These are phyloP conservation scores for Rapana venosa DNA, from an alignment of 2,888 invertebrate genomes.

Conservation along the genomic window DNA sequence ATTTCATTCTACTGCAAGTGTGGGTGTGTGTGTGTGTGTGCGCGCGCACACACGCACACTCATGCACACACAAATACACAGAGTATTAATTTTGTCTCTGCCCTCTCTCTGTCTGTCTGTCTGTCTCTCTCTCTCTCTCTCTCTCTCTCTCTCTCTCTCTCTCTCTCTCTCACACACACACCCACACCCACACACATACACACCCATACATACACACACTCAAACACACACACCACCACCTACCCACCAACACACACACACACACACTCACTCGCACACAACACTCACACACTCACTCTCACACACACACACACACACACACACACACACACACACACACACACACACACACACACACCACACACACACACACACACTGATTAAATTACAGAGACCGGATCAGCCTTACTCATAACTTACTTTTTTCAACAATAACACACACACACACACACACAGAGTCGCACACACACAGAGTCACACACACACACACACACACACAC, in stretches of 20 bases:
- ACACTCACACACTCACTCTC: background rate
- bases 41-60: no score
- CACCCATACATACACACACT: background rate
- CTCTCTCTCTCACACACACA: background rate
- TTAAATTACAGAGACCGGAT: background rate
- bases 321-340: no score
- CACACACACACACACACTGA: background rate
- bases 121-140: background rate
- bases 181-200: background rate
- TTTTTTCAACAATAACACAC: no score
- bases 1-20: background rate
- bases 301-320: background rate
- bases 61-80: background rate
- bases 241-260: background rate
- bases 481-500: no score
- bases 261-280: background rate
- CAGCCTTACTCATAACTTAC: background rate
- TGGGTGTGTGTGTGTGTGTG: background rate
- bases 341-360: background rate
- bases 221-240: background rate
- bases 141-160: background rate
- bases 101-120: background rate
- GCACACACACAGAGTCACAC: background rate
- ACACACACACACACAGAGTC: no score
- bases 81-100: background rate